These are phyloP conservation scores for Lethrus apterus DNA, from an alignment of 1,140 invertebrate genomes.

Conservation along the genomic window DNA sequence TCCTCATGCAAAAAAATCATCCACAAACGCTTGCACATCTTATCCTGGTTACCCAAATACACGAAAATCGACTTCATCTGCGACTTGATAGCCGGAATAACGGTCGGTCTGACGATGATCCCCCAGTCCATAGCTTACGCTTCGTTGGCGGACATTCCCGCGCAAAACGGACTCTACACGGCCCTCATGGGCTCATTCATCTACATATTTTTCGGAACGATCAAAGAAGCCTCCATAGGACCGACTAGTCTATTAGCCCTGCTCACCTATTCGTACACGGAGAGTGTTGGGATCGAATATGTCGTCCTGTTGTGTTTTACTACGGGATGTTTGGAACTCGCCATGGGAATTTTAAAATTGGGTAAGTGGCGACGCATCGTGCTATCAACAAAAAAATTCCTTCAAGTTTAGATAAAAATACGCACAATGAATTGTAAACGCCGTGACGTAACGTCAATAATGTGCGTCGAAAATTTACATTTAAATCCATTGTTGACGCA, in stretches of 20 bases:
- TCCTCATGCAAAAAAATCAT: not conserved
- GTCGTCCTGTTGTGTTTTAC: conserved; percentile 73
- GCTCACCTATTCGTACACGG: conserved; percentile 66
- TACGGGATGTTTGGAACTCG: conserved; percentile 65
- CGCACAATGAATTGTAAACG: too few relatives aligned
- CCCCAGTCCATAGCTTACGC: conserved; percentile 75
- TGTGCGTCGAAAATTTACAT: too few relatives aligned
- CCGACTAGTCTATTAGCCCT: conserved; percentile 82
- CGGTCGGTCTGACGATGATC: conserved; percentile 70
- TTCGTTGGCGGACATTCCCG: conserved; percentile 61
- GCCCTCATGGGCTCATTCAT: conserved; percentile 87
- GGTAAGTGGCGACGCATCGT: too few relatives aligned
- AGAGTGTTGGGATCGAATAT: conserved; percentile 62
- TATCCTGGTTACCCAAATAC: conserved; percentile 58
- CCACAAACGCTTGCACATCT: conserved; percentile 37
- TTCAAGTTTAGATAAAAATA: too few relatives aligned
- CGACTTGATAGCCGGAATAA: conserved; percentile 79
- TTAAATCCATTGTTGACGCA: too few relatives aligned
- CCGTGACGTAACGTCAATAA: too few relatives aligned
- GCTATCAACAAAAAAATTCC: too few relatives aligned
- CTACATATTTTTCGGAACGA: conserved; percentile 82
- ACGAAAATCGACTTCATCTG: conserved; percentile 51
- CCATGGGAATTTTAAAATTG: conserved; percentile 70
- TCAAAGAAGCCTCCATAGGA: conserved; percentile 86
- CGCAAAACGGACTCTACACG: conserved; percentile 84